Evolutionary conservation across 2,797 vertebrate genomes (phyloP).

Genomic region (Taeniopygia guttata): DNA sequence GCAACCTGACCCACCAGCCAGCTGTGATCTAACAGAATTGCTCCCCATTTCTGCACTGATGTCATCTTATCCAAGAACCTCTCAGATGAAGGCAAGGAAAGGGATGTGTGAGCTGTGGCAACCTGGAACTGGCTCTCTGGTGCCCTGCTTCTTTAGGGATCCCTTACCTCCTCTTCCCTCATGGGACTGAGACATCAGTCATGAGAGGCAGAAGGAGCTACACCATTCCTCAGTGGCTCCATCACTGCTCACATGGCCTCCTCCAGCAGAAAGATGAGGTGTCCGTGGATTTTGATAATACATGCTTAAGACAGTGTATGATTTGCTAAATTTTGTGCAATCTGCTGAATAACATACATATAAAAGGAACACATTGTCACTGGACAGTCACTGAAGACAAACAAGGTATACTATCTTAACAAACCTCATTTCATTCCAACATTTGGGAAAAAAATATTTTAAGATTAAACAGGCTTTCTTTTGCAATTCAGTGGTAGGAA

Average conservation of each 20-base stretch:
- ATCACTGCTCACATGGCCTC: neutral
- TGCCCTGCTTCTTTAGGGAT: neutral
- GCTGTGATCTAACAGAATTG: neutral
- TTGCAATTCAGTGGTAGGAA: neutral
- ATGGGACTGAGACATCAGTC: rapidly evolving
- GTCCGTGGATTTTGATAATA: neutral
- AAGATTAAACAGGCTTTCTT: neutral
- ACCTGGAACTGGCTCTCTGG: neutral
- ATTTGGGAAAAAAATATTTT: neutral
- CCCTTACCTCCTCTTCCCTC: neutral
- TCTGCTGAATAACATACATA: neutral
- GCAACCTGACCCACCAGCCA: neutral
- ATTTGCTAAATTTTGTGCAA: neutral
- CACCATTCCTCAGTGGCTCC: neutral
- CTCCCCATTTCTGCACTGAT: neutral
- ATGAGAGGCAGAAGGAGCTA: neutral
- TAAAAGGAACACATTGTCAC: neutral
- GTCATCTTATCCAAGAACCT: neutral
- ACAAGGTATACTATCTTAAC: neutral
- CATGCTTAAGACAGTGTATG: neutral
- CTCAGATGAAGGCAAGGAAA: neutral
- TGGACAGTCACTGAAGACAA: neutral
- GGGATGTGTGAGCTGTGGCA: neutral
- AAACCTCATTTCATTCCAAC: neutral
- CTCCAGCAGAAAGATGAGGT: neutral